Conservation (phyloP, 2,888 invertebrate species). For the Seira ritae region DNA sequence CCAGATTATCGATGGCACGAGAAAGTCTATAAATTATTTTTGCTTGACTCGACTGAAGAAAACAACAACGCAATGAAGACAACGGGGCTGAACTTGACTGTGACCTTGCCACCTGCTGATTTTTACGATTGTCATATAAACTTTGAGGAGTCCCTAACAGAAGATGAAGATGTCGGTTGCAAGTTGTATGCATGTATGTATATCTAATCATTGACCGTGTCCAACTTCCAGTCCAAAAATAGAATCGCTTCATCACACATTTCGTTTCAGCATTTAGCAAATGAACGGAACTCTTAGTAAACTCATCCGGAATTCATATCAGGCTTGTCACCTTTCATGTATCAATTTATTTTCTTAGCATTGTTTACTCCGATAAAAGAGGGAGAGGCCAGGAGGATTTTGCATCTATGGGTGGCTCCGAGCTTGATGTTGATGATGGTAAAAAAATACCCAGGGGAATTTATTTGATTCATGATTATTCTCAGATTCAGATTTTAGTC, state of each 20-base stretch:
- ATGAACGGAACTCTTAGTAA: too few species aligned
- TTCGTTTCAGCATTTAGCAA: background rate
- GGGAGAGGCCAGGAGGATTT: too few species aligned
- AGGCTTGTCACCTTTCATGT: too few species aligned
- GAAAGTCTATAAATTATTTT: background rate
- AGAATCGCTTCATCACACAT: background rate
- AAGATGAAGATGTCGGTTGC: background rate
- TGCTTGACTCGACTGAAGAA: background rate
- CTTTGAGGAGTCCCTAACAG: background rate
- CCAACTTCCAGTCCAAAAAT: background rate
- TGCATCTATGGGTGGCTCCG: too few species aligned
- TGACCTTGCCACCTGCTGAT: conserved; percentile 36
- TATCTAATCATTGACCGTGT: background rate
- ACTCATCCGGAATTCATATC: too few species aligned
- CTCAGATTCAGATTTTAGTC: too few species aligned
- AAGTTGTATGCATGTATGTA: background rate
- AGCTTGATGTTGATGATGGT: too few species aligned
- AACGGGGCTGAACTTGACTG: background rate
- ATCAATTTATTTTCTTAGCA: too few species aligned
- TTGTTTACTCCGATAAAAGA: too few species aligned
- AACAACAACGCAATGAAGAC: background rate
- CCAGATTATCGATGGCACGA: too few species aligned
- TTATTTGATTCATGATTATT: too few species aligned
- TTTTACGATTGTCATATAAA: background rate
- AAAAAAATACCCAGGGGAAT: too few species aligned